These are phyloP conservation scores for Timema podura DNA, from an alignment of 2,888 invertebrate species.

Conservation along the genomic window DNA sequence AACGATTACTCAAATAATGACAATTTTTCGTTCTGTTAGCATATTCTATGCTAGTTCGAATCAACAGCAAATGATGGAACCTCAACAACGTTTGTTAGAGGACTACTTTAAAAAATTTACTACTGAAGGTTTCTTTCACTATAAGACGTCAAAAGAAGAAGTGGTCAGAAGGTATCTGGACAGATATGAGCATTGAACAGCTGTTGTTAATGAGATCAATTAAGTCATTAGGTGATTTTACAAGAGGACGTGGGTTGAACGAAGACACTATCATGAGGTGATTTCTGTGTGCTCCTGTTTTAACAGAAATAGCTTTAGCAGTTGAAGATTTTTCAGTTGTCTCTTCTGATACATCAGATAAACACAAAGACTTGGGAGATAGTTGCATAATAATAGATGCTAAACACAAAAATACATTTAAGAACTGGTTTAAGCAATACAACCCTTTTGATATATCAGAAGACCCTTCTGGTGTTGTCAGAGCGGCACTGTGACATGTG, in stretches of 20 bases:
- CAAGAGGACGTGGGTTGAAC: neutral
- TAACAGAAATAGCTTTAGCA: neutral
- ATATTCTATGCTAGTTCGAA: neutral
- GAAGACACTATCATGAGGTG: neutral
- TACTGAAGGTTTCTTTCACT: neutral
- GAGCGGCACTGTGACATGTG: neutral
- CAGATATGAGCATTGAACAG: neutral
- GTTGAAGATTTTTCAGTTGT: neutral
- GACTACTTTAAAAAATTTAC: neutral
- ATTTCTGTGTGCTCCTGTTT: neutral
- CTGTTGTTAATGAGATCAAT: slow-evolving; percentile 1
- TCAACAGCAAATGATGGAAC: slow-evolving; percentile 1
- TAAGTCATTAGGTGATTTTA: neutral
- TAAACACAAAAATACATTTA: neutral
- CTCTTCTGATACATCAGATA: neutral
- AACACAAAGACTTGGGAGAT: neutral
- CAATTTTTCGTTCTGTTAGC: neutral
- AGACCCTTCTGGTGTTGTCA: neutral
- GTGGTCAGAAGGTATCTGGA: neutral
- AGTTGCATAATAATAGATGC: neutral
- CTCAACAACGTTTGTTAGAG: neutral
- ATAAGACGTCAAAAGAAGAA: neutral
- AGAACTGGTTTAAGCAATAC: neutral
- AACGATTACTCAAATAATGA: neutral
- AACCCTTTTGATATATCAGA: neutral